Conservation (phyloP, 2,888 invertebrate genomes). For the Lycophotia porphyrea region DNA sequence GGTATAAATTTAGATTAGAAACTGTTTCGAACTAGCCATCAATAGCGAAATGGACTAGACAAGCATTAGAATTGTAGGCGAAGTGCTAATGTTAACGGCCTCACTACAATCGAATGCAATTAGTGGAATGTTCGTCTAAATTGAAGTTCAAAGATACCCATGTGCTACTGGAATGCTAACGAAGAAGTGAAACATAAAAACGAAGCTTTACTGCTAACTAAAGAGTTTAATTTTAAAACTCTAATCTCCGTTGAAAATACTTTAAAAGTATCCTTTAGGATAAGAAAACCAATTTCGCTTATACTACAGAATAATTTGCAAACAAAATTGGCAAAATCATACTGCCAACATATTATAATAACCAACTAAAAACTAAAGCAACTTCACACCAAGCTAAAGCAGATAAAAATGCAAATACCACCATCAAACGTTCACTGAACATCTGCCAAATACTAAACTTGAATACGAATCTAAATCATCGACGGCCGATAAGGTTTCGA, state of each 20-base stretch:
- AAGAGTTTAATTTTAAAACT: background rate
- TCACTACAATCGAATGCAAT: constrained; percentile 3
- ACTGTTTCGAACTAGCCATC: constrained; percentile 61
- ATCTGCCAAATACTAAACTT: constrained; percentile 70
- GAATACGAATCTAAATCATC: constrained; percentile 66
- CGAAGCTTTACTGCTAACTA: background rate
- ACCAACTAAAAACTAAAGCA: constrained; percentile 40
- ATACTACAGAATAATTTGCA: constrained; percentile 3
- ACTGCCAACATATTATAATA: constrained; percentile 24
- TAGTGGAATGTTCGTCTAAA: constrained; percentile 16
- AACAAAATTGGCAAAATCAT: constrained; percentile 21
- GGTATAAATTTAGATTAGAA: constrained; percentile 65
- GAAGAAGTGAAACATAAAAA: background rate
- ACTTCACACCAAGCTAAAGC: constrained; percentile 47
- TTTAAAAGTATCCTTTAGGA: background rate
- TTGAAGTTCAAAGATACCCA: constrained; percentile 18
- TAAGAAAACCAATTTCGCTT: background rate
- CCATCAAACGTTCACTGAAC: constrained; percentile 61
- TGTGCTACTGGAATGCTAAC: background rate
- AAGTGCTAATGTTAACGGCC: constrained; percentile 41
- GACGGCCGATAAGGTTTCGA: constrained; percentile 57
- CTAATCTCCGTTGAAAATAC: background rate
- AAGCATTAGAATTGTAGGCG: constrained; percentile 20
- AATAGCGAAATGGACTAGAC: constrained; percentile 45
- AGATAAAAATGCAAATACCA: constrained; percentile 62